Conservation (phyloP, 2,113 vertebrate genomes). For the Vimba vimba region DNA sequence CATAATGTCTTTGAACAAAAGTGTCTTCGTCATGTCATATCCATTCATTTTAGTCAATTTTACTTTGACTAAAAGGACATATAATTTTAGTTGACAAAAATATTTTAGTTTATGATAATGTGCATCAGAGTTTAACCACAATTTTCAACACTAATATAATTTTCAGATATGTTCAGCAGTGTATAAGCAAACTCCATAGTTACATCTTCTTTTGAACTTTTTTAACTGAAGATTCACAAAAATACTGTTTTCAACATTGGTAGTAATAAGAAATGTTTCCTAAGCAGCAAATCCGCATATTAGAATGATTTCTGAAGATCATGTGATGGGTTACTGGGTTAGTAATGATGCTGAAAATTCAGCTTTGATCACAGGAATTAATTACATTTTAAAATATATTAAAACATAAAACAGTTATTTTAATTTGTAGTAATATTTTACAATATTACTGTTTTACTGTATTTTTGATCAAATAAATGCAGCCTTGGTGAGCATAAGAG, state of each 20-base stretch:
- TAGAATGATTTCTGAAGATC: background rate
- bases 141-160: background rate
- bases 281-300: background rate
- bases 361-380: too few relatives aligned
- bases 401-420: too few relatives aligned
- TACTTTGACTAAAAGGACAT: background rate
- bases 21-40: background rate
- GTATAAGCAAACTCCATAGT: background rate
- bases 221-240: too few relatives aligned
- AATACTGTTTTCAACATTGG: background rate
- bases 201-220: background rate
- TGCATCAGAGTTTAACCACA: background rate
- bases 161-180: background rate
- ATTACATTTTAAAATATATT: too few relatives aligned
- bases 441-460: too few relatives aligned
- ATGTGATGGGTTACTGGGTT: background rate
- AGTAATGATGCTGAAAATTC: too few relatives aligned
- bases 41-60: background rate
- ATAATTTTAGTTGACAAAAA: background rate
- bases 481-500: background rate
- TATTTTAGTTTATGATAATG: background rate
- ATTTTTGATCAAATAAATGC: background rate
- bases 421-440: too few relatives aligned
- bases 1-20: too few relatives aligned
- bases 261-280: background rate